Evolutionary conservation across 2,888 invertebrate species (phyloP), one percentile per base, ranked within the genome.

Genomic region (Perizoma affinitatum): DNA sequence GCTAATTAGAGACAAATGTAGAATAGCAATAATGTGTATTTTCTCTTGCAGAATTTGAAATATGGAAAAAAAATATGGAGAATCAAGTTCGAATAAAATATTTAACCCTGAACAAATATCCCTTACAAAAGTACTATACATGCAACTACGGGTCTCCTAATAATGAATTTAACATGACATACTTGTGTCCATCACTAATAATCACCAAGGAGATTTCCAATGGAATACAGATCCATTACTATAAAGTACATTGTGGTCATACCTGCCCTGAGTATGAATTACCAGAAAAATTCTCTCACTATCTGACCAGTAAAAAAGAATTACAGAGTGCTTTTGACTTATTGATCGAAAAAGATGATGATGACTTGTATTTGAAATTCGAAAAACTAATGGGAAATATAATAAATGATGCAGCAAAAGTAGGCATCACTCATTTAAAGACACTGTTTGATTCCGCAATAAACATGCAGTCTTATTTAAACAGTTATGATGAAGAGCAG

Each of bases 11-110:
- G 5, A 7, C 6, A 38, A 5, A 5, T 36, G 36, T 6, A 36
- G 6, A 36, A 6, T 38, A 7, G 4, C 38, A 6, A 6, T 4
- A 0, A 38, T 38, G 1, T 38, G 38, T 38, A 22, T n/a, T n/a
- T 35, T 8, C 6, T 35, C 8, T 38, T 40, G 4, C 85, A 90
- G 90, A 84, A 62, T 88, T 85, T 38, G 63, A 56, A 0, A 45
- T 63, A 0, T 90, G 89, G 89, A 86, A 83, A 63, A 44, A 54
- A 0, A 70, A 80, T 1, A 68, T 86, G 69, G 81, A 88, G 51
- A 43, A 56, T 0, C 71, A 79, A 49, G 75, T 76, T 0, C 68
- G 66, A 2, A 66, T 69, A 0, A 75, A 73, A 34, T 88, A 81
- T 42, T 45, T 72, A 0, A 38, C 70, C 0, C 58, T 80, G 0